These are phyloP conservation scores for Timandra comae DNA, from an alignment of 2,888 invertebrate genomes.

Conservation along the genomic window DNA sequence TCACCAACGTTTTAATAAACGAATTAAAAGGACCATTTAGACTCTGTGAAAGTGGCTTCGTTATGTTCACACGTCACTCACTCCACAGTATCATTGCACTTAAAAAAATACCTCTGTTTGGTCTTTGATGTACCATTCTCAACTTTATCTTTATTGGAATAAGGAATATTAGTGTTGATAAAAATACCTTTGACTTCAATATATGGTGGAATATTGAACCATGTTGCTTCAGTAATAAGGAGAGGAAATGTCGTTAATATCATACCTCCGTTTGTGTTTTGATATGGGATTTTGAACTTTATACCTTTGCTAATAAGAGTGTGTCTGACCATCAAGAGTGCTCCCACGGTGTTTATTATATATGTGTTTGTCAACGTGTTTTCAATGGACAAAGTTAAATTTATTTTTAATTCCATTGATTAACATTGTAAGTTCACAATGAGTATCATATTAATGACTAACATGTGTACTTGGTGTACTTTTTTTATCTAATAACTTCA, in stretches of 20 bases:
- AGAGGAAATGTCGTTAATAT: slow-evolving; percentile 6
- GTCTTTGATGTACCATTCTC: no score
- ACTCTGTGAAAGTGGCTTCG: slow-evolving; percentile 56
- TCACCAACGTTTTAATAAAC: slow-evolving; percentile 23
- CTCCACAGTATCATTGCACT: slow-evolving; percentile 35
- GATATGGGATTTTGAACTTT: no score
- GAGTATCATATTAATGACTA: slow-evolving; percentile 7
- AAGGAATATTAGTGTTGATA: slow-evolving; percentile 20
- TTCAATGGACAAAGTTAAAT: no score
- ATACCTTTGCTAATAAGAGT: no score
- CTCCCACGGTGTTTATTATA: no score
- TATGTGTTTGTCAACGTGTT: not conserved
- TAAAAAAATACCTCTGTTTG: slow-evolving; percentile 22
- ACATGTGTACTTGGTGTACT: no score
- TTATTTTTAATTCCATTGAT: slow-evolving; percentile 7
- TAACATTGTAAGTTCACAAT: slow-evolving; percentile 30
- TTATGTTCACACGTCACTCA: slow-evolving; percentile 67
- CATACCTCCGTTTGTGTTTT: slow-evolving; percentile 15
- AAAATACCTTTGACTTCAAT: slow-evolving; percentile 31
- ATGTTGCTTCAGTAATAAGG: slow-evolving; percentile 24
- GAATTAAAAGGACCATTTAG: slow-evolving; percentile 32
- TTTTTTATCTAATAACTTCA: no score
- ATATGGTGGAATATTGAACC: slow-evolving; percentile 17
- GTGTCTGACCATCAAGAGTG: no score
- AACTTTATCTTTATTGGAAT: no score